Base-by-base conservation (phyloP, 2,113 vertebrate species). In the Stegastes partitus region DNA sequence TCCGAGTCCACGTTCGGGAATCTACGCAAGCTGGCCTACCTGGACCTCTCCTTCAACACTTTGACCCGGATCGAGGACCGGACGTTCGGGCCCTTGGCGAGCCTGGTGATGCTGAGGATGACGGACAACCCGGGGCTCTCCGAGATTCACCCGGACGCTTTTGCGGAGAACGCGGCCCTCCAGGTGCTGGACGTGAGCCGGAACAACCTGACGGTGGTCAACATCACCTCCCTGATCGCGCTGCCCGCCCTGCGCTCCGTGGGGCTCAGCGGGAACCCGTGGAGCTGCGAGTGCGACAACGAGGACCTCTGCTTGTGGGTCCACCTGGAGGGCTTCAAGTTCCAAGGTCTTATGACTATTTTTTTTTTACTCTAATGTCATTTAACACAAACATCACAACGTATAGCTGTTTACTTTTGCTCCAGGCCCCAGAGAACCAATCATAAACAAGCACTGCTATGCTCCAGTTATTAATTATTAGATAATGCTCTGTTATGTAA, bases 41-140 rank as follows among this genome's bases (percentile, higher is more conserved):
- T 99, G 82, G 97, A 98, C 82, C 95, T 98, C 68, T 98, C 96
- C 73, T 96, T 95, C 91, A 99, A 98, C 93, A 95, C 92, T 51
- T 84, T 99, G 37, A 91, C 86, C 5, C 93, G 87, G 19, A 90
- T 98, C 70, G 96, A 96, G 44, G 95, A 95, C 61, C 84, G 90
- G 85, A 96, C 95, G 8, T 98, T 98, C 89, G 95, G 95, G 0
- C 93, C 96, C 57, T 89, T 99, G 85, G 80, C 90, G 61, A 96
- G 93, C 82, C 89, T 99, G 86, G 94, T 98, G 68, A 96, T 97
- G 87, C 92, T 99, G 84, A 96, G 96, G 81, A 92, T 98, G 84
- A 96, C 96, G 0, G 93, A 97, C 91, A 99, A 99, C 86, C 96
- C 95, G 23, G 90, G 90, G 23, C 94, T 99, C 50, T 81, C 87